Percentiles rank a stretch among this genome's conserved stretches.
Evolutionary conservation across 2,113 vertebrate species (phyloP).

Genomic region (Scortum barcoo): DNA sequence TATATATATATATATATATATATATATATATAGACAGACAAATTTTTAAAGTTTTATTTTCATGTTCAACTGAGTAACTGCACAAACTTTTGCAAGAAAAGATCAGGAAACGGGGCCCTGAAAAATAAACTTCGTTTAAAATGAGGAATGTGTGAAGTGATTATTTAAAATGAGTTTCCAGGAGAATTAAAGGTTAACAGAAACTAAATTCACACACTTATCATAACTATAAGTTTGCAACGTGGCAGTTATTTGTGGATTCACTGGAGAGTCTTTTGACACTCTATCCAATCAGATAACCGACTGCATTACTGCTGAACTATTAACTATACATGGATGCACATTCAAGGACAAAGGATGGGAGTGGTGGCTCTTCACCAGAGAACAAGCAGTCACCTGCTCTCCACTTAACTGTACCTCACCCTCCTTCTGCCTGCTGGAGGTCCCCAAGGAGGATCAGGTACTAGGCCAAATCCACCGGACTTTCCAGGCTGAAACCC

Average conservation of each 20-base stretch:
- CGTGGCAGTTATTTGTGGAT: not conserved
- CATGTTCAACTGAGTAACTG: no score
- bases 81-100: not conserved
- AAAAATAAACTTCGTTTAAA: not conserved
- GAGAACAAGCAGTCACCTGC: not conserved
- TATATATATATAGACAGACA: no score
- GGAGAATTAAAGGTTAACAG: not conserved
- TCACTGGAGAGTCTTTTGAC: not conserved
- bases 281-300: not conserved
- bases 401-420: not conserved
- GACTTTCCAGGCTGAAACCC: constrained; percentile 81
- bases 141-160: not conserved
- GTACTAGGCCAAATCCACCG: constrained; percentile 73
- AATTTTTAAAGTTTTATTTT: no score
- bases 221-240: not conserved
- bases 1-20: no score
- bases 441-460: constrained; percentile 67
- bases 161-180: not conserved
- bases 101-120: not conserved
- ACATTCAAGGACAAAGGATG: not conserved
- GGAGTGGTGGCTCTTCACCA: not conserved
- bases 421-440: not conserved
- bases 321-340: not conserved
- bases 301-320: not conserved
- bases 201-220: not conserved